Evolutionary conservation across 2,797 vertebrate species (phyloP), one percentile per base, ranked within the genome.

Genomic region (Picus viridis): DNA sequence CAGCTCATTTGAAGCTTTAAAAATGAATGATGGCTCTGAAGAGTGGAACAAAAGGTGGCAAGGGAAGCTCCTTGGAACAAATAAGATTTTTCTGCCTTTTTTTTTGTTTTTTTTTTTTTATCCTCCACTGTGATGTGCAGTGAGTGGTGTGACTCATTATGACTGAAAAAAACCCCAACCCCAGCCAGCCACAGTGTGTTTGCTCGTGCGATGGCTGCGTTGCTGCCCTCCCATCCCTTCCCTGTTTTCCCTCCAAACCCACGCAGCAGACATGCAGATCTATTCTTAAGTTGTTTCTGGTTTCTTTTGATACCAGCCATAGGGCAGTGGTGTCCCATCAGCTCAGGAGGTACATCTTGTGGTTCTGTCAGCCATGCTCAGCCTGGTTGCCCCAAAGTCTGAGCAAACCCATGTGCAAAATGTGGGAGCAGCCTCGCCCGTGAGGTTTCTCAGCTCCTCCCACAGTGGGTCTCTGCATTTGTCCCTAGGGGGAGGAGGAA

Each of bases 181-280:
- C 49, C 77, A 83, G 67, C 64, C 88, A 96, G 91, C 87, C 85
- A 36, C 92, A 91, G 43, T 0, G 1, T 73, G 49, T 64, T 75
- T 93, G 85, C 67, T 92, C 4, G 8, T 76, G 83, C n/a, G 19
- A 43, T 64, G 83, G 83, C 71, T 91, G 70, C 4, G 3, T 36
- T 70, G 65, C 83, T 86, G 85, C 54, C 77, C 71, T 91, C 86
- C 78, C 69, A 94, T 95, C 68, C 54, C 68, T 94, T 92, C 61
- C 45, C 54, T 86, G 2, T 71, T 93, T 79, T 89, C 32, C 77
- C 92, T 30, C 73, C 0, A 2, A 90, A 75, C 63, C 83, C 91
- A 93, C 20, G 36, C 90, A 85, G 89, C 85, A 79, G 70, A 3
- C 27, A 17, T 89, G 17, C 30, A 0, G 6, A 24, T 89, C 91